Evolutionary conservation across 2,888 invertebrate species (phyloP), one percentile per base, ranked within the genome.

Genomic region (Siphonodentalium dalli): DNA sequence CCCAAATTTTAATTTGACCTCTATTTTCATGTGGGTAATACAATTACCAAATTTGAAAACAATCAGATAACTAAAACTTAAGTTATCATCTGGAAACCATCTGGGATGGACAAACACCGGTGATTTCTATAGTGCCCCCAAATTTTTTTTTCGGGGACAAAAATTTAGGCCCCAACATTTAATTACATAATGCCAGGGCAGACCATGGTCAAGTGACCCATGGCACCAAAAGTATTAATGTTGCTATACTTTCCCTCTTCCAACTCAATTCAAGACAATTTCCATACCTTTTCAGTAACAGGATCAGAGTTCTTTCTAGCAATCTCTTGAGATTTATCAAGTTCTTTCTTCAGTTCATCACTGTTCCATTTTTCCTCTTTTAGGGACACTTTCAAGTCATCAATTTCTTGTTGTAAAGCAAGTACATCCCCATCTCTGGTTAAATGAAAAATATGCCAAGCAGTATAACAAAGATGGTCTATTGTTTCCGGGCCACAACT

Each of bases 291-390:
- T 24, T 53, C 58, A 37, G 66, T 59, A 18, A 67, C 35, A 9
- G 61, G 59, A 24, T 51, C 48, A 40, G 51, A 42, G 15, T 44
- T 41, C 8, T 45, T 37, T 2, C 39, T 50, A 28, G 53, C 53
- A 3, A 48, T 54, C 29, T 45, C 48, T 8, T 52, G 44, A 3
- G 41, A 64, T 43, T 74, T 74, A 23, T 78, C 71, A 38, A 83
- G 66, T 61, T 83, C 83, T 65, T 77, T 77, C 58, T 79, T 82
- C 29, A 83, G 59, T 48, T 82, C 81, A 15, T 73, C 75, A 0
- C 82, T 73, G 61, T 80, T 81, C 66, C 77, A 75, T 52, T 77
- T 77, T 50, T 83, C 80, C 53, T 78, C 80, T 68, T 58, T 65
- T 8, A 83, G 65, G 2, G 75, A 72, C 6, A 71, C 69, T 45